These are phyloP conservation scores for Polylopha cassiicola DNA, from an alignment of 2,888 invertebrate genomes.

Conservation along the genomic window DNA sequence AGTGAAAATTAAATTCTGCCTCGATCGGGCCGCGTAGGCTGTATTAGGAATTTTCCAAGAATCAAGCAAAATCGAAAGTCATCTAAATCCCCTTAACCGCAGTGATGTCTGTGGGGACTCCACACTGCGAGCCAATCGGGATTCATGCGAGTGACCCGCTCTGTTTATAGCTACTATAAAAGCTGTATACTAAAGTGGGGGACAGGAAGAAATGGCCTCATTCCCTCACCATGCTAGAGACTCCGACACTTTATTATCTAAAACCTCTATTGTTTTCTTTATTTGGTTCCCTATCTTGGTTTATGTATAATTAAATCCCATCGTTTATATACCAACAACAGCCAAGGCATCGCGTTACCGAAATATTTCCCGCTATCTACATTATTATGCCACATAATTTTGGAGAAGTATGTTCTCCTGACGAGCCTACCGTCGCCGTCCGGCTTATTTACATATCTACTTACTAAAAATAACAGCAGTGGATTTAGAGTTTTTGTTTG, in stretches of 20 bases:
- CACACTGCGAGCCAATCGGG: conserved; percentile 16
- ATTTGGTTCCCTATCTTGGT: conserved; percentile 3
- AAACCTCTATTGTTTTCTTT: conserved; percentile 13
- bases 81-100: conserved; percentile 15
- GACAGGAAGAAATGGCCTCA: conserved; percentile 17
- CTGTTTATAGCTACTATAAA: conserved; percentile 22
- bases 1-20: background rate
- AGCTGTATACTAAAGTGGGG: conserved; percentile 20
- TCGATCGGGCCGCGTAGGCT: background rate
- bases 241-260: conserved; percentile 18
- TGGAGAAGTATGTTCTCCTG: no score
- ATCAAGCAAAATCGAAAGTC: conserved; percentile 3
- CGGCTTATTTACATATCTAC: no score
- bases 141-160: conserved; percentile 18
- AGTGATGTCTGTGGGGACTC: conserved; percentile 13
- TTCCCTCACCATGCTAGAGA: conserved; percentile 14
- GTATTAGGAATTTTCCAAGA: background rate
- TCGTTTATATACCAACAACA: no score
- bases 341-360: no score
- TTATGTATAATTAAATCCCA: conserved; percentile 11
- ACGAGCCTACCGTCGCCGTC: no score
- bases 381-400: no score
- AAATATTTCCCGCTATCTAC: background rate
- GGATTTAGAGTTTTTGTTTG: no score
- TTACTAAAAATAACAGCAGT: no score